Percentiles rank a stretch among this genome's conserved stretches.
phyloP scores from a whole-genome alignment of 1,140 invertebrate species.

The Heliconius eleuchia region DNA sequence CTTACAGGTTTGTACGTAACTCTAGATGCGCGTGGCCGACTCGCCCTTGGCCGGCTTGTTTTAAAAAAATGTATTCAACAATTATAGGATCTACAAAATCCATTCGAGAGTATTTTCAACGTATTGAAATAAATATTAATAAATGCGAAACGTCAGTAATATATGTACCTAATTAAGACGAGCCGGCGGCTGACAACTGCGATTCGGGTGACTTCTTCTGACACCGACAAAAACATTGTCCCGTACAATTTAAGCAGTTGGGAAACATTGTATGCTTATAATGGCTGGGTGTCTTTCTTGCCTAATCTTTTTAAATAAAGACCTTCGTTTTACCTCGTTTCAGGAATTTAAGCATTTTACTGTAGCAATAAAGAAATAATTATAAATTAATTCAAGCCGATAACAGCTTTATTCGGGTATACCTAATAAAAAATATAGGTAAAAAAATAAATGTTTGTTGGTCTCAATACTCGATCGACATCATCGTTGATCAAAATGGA shows the following conservation, averaged over 20 bases:
- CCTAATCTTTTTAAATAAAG: neutral
- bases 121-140: neutral
- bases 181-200: constrained; percentile 15
- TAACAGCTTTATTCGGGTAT: neutral
- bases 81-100: neutral
- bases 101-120: neutral
- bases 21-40: no score
- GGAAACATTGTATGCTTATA: neutral
- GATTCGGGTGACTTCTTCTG: constrained; percentile 17
- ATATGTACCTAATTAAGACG: constrained; percentile 2
- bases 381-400: neutral
- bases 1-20: no score
- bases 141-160: neutral
- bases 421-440: no score
- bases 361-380: neutral
- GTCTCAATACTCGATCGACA: neutral
- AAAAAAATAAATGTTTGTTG: neutral
- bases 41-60: no score
- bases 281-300: neutral
- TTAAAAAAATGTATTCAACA: no score
- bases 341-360: neutral
- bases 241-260: neutral
- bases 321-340: neutral
- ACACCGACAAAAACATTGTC: neutral
- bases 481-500: neutral